Evolutionary conservation across 2,888 invertebrate genomes (phyloP).

Genomic region (Habrosyne pyritoides): DNA sequence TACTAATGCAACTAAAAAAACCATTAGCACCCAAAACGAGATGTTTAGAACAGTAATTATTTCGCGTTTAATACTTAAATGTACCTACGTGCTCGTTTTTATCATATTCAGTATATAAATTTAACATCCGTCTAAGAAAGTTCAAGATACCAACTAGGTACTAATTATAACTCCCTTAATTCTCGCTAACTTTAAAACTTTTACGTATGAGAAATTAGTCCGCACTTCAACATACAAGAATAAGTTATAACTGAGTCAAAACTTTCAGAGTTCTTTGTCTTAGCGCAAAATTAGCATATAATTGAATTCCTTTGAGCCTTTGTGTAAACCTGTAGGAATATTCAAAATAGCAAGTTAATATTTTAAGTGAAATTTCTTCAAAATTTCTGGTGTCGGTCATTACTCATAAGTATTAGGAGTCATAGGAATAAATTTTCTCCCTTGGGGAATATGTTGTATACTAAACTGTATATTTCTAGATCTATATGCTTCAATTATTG

Average conservation of each 20-base stretch:
- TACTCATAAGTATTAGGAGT: too few species aligned
- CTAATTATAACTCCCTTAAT: background rate
- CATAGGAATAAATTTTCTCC: too few species aligned
- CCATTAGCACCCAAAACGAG: too few species aligned
- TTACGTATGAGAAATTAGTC: conserved; percentile 2
- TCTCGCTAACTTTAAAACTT: background rate
- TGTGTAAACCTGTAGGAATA: background rate
- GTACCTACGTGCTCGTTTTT: background rate
- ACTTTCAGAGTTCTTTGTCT: background rate
- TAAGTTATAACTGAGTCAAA: background rate
- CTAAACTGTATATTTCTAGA: background rate
- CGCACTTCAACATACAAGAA: background rate
- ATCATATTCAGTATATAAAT: background rate
- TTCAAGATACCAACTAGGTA: background rate
- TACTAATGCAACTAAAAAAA: too few species aligned
- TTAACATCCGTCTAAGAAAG: background rate
- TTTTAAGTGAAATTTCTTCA: too few species aligned
- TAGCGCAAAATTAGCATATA: background rate
- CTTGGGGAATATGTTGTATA: too few species aligned
- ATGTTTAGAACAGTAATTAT: too few species aligned
- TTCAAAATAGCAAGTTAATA: background rate
- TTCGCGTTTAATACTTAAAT: too few species aligned
- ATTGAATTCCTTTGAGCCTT: background rate
- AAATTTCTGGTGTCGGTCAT: too few species aligned
- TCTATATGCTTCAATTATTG: too few species aligned